phyloP scores from a whole-genome alignment of 2,888 invertebrate genomes.

The Stenodera caucasica region DNA sequence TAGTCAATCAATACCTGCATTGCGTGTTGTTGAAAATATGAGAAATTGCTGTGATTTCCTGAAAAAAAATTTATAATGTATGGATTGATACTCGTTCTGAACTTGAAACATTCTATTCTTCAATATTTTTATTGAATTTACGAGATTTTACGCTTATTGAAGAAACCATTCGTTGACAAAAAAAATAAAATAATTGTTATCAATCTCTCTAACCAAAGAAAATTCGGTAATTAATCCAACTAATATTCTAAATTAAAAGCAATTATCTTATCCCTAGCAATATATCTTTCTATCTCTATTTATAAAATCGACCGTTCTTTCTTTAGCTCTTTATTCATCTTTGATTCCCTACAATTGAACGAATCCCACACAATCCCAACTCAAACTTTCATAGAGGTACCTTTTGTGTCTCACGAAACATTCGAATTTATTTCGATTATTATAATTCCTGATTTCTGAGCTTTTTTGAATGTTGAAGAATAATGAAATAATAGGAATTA shows the following conservation, averaged over 20 bases:
- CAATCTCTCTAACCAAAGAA: slow-evolving; percentile 15
- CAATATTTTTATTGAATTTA: slow-evolving; percentile 19
- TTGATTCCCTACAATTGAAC: slow-evolving; percentile 6
- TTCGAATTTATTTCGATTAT: slow-evolving; percentile 10
- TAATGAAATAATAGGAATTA: slow-evolving; percentile 20
- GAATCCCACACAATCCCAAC: background rate
- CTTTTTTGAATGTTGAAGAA: slow-evolving; percentile 36
- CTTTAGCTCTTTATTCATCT: slow-evolving; percentile 9
- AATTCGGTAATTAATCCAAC: slow-evolving; percentile 31
- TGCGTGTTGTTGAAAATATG: slow-evolving; percentile 20
- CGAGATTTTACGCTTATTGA: slow-evolving; percentile 26
- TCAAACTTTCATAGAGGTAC: background rate
- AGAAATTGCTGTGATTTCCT: slow-evolving; percentile 31
- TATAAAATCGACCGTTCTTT: slow-evolving; percentile 1
- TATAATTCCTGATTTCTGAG: slow-evolving; percentile 28
- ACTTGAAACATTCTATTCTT: slow-evolving; percentile 29
- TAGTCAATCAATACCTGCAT: slow-evolving; percentile 13
- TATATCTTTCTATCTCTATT: slow-evolving; percentile 32
- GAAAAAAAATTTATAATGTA: slow-evolving; percentile 12
- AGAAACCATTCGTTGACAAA: slow-evolving; percentile 14
- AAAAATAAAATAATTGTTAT: slow-evolving; percentile 10
- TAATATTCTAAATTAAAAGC: slow-evolving; percentile 56
- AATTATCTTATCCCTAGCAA: slow-evolving; percentile 54
- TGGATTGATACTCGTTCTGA: slow-evolving; percentile 15
- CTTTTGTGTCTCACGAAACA: background rate